Percentiles rank a stretch among this genome's conserved stretches.
Conservation (phyloP, 2,113 vertebrate genomes). For the Camelus dromedarius region DNA sequence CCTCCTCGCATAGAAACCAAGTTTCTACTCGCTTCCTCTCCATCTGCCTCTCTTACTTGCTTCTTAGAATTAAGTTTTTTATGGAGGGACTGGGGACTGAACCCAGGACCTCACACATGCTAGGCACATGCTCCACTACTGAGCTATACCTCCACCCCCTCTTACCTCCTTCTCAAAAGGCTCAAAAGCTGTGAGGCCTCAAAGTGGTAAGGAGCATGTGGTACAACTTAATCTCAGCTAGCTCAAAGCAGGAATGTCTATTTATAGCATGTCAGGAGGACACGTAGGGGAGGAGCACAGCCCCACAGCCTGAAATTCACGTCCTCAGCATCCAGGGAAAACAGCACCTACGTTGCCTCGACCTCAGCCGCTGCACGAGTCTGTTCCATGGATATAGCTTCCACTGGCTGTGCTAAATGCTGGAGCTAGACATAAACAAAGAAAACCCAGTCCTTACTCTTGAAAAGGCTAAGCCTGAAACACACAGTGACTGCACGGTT, state of each 20-base stretch:
- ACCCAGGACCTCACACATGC: no score
- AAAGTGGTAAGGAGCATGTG: neutral
- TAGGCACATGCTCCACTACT: no score
- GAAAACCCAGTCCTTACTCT: neutral
- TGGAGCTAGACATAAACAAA: neutral
- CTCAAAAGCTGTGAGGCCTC: neutral
- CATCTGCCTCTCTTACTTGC: neutral
- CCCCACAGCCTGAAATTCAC: neutral
- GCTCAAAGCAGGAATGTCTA: neutral
- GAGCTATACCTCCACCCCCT: neutral
- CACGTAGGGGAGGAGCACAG: neutral
- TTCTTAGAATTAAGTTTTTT: neutral
- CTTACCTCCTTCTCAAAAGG: constrained; percentile 18
- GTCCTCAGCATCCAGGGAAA: neutral
- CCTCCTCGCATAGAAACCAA: neutral
- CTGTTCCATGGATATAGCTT: neutral
- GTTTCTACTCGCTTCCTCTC: neutral
- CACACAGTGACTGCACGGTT: rapidly evolving
- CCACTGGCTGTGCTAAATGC: neutral
- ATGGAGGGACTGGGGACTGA: no score
- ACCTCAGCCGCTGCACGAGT: neutral
- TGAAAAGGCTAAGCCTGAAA: neutral
- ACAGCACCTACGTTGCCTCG: rapidly evolving
- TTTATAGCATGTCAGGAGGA: neutral
- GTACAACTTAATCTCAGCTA: neutral